Base-by-base conservation (phyloP, 2,113 vertebrate genomes). In the Eretmochelys imbricata region DNA sequence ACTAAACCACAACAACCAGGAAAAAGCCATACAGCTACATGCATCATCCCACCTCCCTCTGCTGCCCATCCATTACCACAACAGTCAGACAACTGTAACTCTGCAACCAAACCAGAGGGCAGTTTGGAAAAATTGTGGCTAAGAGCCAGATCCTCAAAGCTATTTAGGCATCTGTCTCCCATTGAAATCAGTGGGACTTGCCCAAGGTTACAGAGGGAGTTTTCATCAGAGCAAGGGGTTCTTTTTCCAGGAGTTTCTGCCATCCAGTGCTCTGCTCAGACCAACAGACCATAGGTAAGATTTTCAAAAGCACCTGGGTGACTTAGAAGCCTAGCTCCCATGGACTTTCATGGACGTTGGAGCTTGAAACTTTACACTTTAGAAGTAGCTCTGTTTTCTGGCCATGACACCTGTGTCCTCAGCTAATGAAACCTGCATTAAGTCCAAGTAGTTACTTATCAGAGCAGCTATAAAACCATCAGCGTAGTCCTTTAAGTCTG, bases 371-470 rank as follows among this genome's bases (percentile, higher is more conserved):
- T 46, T 46, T 46, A 46, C 6, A 6, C 22, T 42, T 38, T 76
- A 25, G 22, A 22, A 76, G 72, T 46, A 76, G n/a, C 38, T 75
- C 38, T 17, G 24, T 27, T 57, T 57, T 57, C 55, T 57, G 25
- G 25, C 8, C 49, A 2, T 4, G 6, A 20, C 20, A 5, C 3
- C 50, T 42, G 69, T 62, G 78, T 48, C 55, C 62, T 46, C 8
- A 57, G 55, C 54, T 85, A 29, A 19, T 0, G 25, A 87, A 69
- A 65, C 83, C 78, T 55, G 80, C 89, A 13, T 79, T 31, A 3
- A 53, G 42, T 53, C 49, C 4, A 0, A 25, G 1, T 17, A 10
- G n/a, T 69, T 90, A 11, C 80, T 91, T 78, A 5, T 10, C 22
- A 85, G 80, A 1, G 10, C 76, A 29, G 14, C 38, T 53, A 31